phyloP scores from a whole-genome alignment of 2,888 invertebrate species.

The Tiphia femorata region DNA sequence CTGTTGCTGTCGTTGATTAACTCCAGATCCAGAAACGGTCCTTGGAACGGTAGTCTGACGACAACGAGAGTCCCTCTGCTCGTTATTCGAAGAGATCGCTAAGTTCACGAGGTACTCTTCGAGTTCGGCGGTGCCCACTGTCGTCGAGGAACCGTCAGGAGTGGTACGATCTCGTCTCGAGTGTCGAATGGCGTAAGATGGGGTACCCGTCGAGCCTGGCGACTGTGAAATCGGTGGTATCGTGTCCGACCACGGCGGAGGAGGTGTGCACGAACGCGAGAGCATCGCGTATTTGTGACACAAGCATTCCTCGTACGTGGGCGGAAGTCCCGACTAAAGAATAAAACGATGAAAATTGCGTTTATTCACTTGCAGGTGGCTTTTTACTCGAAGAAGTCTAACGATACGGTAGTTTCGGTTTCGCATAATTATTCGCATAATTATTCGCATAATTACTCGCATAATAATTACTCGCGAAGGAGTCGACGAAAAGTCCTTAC shows the following conservation, averaged over 20 bases:
- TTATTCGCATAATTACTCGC: too few relatives aligned
- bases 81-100: slow-evolving; percentile 43
- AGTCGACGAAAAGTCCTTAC: slow-evolving; percentile 49
- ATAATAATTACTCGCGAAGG: too few relatives aligned
- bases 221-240: too few relatives aligned
- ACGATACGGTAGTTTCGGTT: too few relatives aligned
- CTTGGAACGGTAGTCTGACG: too few relatives aligned
- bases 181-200: slow-evolving; percentile 22
- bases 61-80: slow-evolving; percentile 14
- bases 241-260: slow-evolving; percentile 65
- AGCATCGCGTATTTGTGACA: slow-evolving; percentile 60
- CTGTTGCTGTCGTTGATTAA: slow-evolving; percentile 37
- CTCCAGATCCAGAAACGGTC: too few relatives aligned
- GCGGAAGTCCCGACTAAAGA: slow-evolving; percentile 63
- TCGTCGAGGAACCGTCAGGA: too few relatives aligned
- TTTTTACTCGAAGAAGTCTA: not conserved
- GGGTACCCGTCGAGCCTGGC: slow-evolving; percentile 12
- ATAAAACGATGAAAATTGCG: too few relatives aligned
- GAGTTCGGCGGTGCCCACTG: too few relatives aligned
- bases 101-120: slow-evolving; percentile 59
- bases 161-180: slow-evolving; percentile 56
- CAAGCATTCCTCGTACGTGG: slow-evolving; percentile 66
- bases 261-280: slow-evolving; percentile 65
- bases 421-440: too few relatives aligned
- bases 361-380: too few relatives aligned